Conservation (phyloP, 2,888 invertebrate species). For the Seladonia tumulorum region DNA sequence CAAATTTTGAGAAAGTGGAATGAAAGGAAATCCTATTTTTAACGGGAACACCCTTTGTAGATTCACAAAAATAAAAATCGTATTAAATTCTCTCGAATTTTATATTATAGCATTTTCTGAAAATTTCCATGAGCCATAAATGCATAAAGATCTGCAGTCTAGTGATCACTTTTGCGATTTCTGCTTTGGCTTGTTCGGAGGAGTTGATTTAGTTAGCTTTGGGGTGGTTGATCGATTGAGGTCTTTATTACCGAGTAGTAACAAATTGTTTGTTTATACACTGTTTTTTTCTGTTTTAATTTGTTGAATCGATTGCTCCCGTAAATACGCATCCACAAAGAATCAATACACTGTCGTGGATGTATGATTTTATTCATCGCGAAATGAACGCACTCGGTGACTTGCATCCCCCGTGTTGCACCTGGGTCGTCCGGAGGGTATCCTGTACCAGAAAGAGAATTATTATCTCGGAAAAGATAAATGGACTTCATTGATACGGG, state of each 20-base stretch:
- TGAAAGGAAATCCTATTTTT: no score
- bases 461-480: constrained; percentile 76
- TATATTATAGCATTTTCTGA: no score
- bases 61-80: no score
- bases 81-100: no score
- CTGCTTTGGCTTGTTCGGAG: neutral
- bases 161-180: neutral
- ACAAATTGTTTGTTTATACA: no score
- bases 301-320: neutral
- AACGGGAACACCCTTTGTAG: no score
- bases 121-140: no score
- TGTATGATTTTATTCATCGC: neutral
- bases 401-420: constrained; percentile 43
- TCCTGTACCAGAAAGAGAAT: constrained; percentile 59
- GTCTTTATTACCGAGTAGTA: no score
- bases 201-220: neutral
- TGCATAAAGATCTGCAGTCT: no score
- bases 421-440: constrained; percentile 54
- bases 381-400: constrained; percentile 17
- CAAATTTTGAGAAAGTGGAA: no score
- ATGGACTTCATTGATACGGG: constrained; percentile 79
- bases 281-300: neutral
- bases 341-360: neutral
- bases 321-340: neutral
- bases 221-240: neutral